A percentile compares a stretch with the other conserved stretches of the same genome.
phyloP scores from a whole-genome alignment of 1,140 invertebrate species.

The Zelostemma sp. region DNA sequence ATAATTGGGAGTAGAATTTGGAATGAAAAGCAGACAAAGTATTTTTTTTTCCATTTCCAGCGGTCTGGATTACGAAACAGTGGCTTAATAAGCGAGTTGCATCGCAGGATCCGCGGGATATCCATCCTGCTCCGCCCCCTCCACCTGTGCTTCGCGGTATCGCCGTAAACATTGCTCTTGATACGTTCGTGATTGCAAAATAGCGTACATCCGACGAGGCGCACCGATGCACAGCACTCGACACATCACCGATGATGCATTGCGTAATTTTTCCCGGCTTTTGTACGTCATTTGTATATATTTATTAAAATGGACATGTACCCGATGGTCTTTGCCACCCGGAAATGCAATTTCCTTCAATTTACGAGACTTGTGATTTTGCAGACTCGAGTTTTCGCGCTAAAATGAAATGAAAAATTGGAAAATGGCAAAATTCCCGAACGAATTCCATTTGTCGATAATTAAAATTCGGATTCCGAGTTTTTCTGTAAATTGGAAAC shows the following conservation, averaged over 20 bases:
- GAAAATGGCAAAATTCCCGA: no score
- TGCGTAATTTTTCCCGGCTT: conserved; percentile 52
- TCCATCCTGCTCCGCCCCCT: conserved; percentile 42
- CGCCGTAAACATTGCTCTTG: conserved; percentile 64
- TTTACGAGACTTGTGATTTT: no score
- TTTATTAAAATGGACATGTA: conserved; percentile 54
- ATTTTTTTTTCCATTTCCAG: conserved; percentile 47
- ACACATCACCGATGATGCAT: conserved; percentile 37
- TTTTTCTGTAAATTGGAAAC: no score
- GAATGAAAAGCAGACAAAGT: conserved; percentile 24
- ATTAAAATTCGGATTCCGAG: no score
- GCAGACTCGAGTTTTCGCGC: no score
- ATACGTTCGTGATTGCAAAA: conserved; percentile 66
- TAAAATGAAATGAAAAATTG: no score
- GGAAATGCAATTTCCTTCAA: no score
- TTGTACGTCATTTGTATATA: conserved; percentile 54
- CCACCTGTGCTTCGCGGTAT: conserved; percentile 36
- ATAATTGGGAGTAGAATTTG: not conserved
- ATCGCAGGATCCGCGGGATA: conserved; percentile 57
- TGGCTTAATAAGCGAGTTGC: conserved; percentile 60
- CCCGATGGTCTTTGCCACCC: not conserved
- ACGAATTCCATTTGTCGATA: no score
- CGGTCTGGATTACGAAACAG: conserved; percentile 58
- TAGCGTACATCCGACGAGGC: conserved; percentile 66
- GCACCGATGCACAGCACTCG: conserved; percentile 53